Base-by-base conservation (phyloP, 2,888 invertebrate species). In the Hyposoter dolosus region DNA sequence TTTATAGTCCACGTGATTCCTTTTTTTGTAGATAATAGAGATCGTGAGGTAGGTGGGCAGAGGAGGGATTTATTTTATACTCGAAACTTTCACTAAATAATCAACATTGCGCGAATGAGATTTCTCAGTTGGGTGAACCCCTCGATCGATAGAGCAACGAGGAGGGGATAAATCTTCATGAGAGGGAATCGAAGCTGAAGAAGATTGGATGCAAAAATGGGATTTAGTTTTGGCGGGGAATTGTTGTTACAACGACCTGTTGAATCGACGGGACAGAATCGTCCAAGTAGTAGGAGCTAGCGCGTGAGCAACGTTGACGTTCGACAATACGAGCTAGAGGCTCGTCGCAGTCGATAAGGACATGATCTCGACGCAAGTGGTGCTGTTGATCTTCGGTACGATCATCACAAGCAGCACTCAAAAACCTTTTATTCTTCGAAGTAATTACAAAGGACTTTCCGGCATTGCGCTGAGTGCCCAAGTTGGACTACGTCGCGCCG, bases 401-500 rank as follows among this genome's bases (percentile, higher is more conserved):
- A 83, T 83, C 72, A n/a, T 83, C 19, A 78, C 76, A 17, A 53
- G 68, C 7, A 90, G 89, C 47, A 32, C 66, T 40, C 90, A 91
- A 74, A 90, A 92, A 56, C 92, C 93, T 28, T 86, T 90, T 0
- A 89, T 92, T 45, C 90, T 90, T 78, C 68, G 84, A 32, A 90
- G 66, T 4, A 90, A 84, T 5, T 92, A 91, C 83, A 93, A 94
- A 75, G 93, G 92, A 10, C 84, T 93, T 17, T 84, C 63, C 0
- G 90, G 92, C 2, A 32, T 89, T 23, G 23, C 82, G 12, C 84
- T 90, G 0, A 88, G 80, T 28, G 66, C 23, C 10, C 60, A 77
- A 23, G 43, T 85, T 0, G 90, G 88, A 19, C 85, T 91, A 1
- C 89, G 89, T 43, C 90, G 92, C 53, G 90, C 88, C 0, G 96